phyloP scores from a whole-genome alignment of 2,888 invertebrate genomes.

The Xestia sexstrigata region DNA sequence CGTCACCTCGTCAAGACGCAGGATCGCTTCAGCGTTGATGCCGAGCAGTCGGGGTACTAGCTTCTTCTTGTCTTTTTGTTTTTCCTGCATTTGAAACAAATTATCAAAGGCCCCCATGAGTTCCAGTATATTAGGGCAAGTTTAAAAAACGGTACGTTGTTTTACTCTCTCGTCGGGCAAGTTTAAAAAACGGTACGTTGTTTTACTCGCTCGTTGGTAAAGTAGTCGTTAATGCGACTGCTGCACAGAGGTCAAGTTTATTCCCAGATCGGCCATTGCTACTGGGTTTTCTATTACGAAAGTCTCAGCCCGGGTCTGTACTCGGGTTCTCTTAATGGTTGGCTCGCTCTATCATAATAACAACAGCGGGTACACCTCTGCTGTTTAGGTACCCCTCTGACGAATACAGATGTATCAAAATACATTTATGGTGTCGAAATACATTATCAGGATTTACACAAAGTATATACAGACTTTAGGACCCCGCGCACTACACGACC shows the following conservation, averaged over 20 bases:
- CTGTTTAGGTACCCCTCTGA: too few species aligned
- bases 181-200: neutral
- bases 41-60: slow-evolving; percentile 99
- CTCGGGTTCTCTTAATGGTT: neutral
- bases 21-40: slow-evolving; percentile 98
- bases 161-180: neutral
- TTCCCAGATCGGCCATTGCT: neutral
- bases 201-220: neutral
- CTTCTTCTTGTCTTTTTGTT: slow-evolving; percentile 99
- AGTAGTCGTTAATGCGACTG: neutral
- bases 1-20: slow-evolving; percentile 98
- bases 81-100: slow-evolving; percentile 90
- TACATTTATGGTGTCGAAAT: neutral
- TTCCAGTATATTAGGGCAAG: neutral
- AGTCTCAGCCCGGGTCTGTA: neutral
- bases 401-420: neutral
- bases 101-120: neutral
- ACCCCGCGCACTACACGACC: neutral
- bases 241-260: neutral
- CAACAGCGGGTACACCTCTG: neutral
- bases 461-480: neutral
- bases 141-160: neutral
- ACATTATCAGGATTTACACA: neutral
- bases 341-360: neutral
- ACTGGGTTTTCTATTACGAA: neutral